Conservation (phyloP, 2,888 invertebrate species). For the Orchesellides sinensis region DNA sequence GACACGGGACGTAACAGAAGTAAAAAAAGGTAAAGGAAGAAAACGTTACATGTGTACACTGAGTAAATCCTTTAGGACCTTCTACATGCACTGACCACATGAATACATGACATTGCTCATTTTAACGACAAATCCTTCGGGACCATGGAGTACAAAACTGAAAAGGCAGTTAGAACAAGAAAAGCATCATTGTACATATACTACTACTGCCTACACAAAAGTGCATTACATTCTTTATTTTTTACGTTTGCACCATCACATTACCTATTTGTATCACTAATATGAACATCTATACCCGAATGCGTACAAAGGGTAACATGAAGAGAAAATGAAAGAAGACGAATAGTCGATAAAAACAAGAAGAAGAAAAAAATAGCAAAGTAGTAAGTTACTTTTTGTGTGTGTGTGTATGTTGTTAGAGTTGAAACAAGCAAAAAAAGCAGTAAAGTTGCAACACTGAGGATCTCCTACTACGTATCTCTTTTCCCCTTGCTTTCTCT, state of each 20-base stretch:
- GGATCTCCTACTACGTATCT: background rate
- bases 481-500: background rate
- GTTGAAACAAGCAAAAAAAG: conserved; percentile 22
- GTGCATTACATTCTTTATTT: background rate
- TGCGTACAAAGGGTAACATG: background rate
- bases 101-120: conserved; percentile 64
- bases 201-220: background rate
- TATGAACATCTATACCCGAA: background rate
- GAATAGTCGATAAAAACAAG: conserved; percentile 34
- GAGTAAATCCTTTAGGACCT: conserved; percentile 41
- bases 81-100: conserved; percentile 54
- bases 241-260: background rate
- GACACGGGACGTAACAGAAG: background rate
- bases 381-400: conserved; percentile 17
- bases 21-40: background rate
- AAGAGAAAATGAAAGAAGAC: conserved; percentile 8
- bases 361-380: conserved; percentile 39
- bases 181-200: background rate
- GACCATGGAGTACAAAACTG: conserved; percentile 26
- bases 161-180: background rate
- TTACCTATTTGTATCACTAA: background rate
- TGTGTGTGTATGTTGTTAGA: background rate
- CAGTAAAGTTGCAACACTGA: background rate
- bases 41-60: background rate
- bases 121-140: conserved; percentile 57